Percentiles rank a stretch among this genome's conserved stretches.
phyloP scores from a whole-genome alignment of 92 coral and sea anemone genomes.

The Zoanthus gigantus region DNA sequence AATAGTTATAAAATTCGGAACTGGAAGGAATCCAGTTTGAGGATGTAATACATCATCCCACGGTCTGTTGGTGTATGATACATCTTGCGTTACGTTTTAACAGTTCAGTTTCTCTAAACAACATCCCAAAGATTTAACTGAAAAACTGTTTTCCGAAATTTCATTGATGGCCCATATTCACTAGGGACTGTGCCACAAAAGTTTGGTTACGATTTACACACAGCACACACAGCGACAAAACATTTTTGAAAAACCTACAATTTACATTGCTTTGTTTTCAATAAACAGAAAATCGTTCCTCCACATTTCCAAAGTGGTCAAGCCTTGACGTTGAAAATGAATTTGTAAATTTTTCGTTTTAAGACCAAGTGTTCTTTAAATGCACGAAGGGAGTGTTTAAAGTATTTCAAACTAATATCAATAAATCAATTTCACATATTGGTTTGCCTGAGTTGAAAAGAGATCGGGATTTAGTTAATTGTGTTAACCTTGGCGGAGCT shows the following conservation, averaged over 20 bases:
- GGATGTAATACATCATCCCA: neutral
- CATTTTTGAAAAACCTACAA: too few relatives aligned
- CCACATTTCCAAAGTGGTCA: too few relatives aligned
- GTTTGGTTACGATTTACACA: too few relatives aligned
- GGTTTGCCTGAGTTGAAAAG: conserved; percentile 41
- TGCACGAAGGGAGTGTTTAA: conserved; percentile 5
- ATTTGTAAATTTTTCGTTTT: neutral
- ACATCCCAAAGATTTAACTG: neutral
- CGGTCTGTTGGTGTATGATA: too few relatives aligned
- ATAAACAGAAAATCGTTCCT: too few relatives aligned
- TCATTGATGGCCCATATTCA: too few relatives aligned
- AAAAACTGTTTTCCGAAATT: neutral
- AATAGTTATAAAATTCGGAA: neutral
- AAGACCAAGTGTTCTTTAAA: neutral
- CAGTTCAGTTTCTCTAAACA: too few relatives aligned
- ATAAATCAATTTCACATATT: conserved; percentile 21
- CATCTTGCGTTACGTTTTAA: too few relatives aligned
- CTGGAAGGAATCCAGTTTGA: neutral
- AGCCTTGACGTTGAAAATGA: neutral
- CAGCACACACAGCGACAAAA: too few relatives aligned
- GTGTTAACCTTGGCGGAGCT: conserved; percentile 10
- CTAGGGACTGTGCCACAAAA: too few relatives aligned
- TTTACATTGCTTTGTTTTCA: too few relatives aligned
- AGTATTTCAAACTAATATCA: conserved; percentile 9
- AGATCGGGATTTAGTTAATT: conserved; percentile 16